These are phyloP conservation scores for Cirrhinus molitorella DNA, from an alignment of 2,797 vertebrate genomes.

Conservation along the genomic window DNA sequence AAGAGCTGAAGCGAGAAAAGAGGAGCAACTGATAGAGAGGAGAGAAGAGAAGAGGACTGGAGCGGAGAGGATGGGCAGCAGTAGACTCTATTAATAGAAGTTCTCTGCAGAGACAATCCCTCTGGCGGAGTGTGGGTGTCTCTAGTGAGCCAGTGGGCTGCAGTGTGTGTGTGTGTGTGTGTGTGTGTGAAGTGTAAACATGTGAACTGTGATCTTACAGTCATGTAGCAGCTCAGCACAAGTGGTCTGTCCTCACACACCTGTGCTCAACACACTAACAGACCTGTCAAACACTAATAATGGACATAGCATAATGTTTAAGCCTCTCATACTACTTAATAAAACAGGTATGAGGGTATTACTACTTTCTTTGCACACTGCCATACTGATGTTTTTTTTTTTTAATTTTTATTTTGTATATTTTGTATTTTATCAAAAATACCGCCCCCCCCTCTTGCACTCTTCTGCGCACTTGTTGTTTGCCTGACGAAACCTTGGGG, in stretches of 20 bases:
- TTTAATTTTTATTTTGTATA: too few relatives aligned
- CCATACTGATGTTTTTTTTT: too few relatives aligned
- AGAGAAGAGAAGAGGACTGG: background rate
- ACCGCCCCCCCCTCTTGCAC: too few relatives aligned
- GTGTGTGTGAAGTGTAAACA: conserved; percentile 14
- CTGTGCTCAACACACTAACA: background rate
- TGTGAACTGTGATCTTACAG: conserved; percentile 16
- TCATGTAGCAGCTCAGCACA: background rate
- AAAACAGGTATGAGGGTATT: background rate
- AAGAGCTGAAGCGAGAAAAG: background rate
- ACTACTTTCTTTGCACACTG: background rate
- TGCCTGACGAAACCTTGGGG: too few relatives aligned
- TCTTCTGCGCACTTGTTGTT: too few relatives aligned
- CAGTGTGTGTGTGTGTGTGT: conserved; percentile 29
- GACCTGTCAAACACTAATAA: background rate
- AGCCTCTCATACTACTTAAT: background rate
- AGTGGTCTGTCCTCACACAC: background rate
- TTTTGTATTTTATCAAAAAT: too few relatives aligned
- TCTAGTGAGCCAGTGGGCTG: conserved; percentile 45
- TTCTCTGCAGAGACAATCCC: conserved; percentile 49
- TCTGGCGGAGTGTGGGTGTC: conserved; percentile 46
- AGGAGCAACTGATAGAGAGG: background rate
- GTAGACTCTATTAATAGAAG: conserved; percentile 54
- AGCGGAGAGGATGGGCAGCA: conserved; percentile 2
- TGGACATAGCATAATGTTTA: too few relatives aligned